Base-by-base conservation (phyloP, 2,113 vertebrate species). In the Pseudorhombus dupliciocellatus region DNA sequence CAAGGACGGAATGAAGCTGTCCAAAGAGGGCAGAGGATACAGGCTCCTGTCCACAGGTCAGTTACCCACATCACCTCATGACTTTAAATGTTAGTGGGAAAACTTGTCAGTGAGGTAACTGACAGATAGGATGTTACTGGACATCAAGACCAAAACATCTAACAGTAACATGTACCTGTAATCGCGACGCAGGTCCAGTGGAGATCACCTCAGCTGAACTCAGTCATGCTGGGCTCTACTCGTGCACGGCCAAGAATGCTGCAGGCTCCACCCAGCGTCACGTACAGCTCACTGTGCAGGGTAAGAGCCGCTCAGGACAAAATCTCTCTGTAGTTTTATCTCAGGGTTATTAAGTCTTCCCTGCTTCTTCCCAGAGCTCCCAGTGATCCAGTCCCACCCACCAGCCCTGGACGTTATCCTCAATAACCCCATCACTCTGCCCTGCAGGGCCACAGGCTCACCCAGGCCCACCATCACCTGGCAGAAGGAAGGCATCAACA, bases 401-500 rank as follows among this genome's bases (percentile, higher is more conserved):
- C 87, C 92, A 54, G 77, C 11, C 0, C 66, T 98, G 85, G 96
- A 98, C 0, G 96, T 97, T 80, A 95, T 97, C 15, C 79, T 97
- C 42, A 95, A 96, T 87, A 97, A 94, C 70, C 91, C 95, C 12
- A 21, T 97, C 77, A 88, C 94, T 20, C 89, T 99, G 55, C 96
- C 97, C 0, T 99, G 97, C 84, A 93, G 93, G 42, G 95, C 95
- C 1, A 89, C 70, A 0, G 98, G 98, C n/a, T 94, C 92, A 1
- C 98, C 97, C 51, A 92, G 34, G 18, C 98, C 98, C 0, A 80
- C 96, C 48, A 93, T 98, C 72, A 94, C 92, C 0, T 99, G 98
- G 98, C 98, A 99, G 85, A 99, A 98, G 81, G 98, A 99, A 88
- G 97, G 98, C 85, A 94, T 98, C 87, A 96, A 87, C 74, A 84